phyloP scores from a whole-genome alignment of 2,797 vertebrate species.

The Phyllotis vaccarum region DNA sequence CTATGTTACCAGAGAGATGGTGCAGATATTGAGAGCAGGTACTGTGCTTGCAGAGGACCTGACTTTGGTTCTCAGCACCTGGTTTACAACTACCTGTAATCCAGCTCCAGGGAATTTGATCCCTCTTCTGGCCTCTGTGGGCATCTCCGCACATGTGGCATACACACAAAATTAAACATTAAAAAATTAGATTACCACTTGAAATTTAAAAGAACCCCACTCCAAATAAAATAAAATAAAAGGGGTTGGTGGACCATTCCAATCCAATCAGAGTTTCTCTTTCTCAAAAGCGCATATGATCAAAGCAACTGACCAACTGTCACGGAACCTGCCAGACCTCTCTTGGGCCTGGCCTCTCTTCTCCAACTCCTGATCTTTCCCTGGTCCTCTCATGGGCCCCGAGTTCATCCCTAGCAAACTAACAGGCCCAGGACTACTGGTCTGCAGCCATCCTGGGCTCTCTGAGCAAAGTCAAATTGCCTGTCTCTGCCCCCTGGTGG shows the following conservation, averaged over 20 bases:
- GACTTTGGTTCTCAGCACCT: neutral
- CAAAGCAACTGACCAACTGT: constrained; percentile 83
- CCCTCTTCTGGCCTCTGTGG: neutral
- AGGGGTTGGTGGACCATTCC: constrained; percentile 22
- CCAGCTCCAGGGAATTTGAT: neutral
- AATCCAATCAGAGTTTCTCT: constrained; percentile 40
- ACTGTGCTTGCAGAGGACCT: neutral
- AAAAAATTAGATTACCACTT: neutral
- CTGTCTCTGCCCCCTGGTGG: constrained; percentile 32
- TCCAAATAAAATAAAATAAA: neutral
- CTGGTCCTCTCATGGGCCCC: constrained; percentile 8
- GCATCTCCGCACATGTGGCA: neutral
- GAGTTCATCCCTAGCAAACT: constrained; percentile 4
- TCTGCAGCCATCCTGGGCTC: neutral
- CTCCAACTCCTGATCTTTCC: constrained; percentile 7
- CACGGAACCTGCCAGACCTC: constrained; percentile 74
- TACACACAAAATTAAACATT: neutral
- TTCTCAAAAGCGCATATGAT: constrained; percentile 57
- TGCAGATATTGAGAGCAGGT: neutral
- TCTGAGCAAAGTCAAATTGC: constrained; percentile 3
- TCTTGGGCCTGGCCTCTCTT: constrained; percentile 27
- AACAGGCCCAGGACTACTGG: neutral
- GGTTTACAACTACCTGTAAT: neutral
- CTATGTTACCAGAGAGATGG: neutral
- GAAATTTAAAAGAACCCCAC: constrained; percentile 33